These are phyloP conservation scores for Fulmarus glacialis DNA, from an alignment of 2,113 vertebrate species.

Conservation along the genomic window DNA sequence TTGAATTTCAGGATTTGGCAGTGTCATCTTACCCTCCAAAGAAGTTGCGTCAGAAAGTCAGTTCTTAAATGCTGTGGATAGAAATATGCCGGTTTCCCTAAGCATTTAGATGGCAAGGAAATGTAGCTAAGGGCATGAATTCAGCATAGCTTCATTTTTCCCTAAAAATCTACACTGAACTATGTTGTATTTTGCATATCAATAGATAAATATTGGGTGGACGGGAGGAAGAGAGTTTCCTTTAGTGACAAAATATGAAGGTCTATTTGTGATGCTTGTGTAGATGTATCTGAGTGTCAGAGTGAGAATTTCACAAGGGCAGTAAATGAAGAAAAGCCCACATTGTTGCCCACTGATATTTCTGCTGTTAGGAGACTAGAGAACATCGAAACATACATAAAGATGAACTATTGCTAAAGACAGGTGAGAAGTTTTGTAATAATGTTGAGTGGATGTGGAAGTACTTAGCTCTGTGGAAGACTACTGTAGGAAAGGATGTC, in stretches of 20 bases:
- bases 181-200: not conserved
- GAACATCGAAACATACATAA: not conserved
- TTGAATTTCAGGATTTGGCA: not conserved
- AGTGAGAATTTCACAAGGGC: not conserved
- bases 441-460: not conserved
- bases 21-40: not conserved
- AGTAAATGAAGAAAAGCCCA: not conserved
- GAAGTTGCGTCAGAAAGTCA: not conserved
- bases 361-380: not conserved
- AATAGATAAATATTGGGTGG: not conserved
- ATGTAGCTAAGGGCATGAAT: not conserved
- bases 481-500: not conserved
- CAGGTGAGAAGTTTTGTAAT: not conserved
- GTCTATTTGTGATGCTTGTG: not conserved
- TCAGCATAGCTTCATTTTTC: not conserved
- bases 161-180: not conserved
- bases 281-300: not conserved
- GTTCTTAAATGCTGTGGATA: not conserved
- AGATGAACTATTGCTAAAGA: not conserved
- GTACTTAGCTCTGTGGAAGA: not conserved
- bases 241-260: not conserved
- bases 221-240: not conserved
- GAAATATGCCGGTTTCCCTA: not conserved
- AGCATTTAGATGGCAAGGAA: not conserved
- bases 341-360: accelerated